Base-by-base conservation (phyloP, 1,140 invertebrate genomes). In the Hylaeus anthracinus region DNA sequence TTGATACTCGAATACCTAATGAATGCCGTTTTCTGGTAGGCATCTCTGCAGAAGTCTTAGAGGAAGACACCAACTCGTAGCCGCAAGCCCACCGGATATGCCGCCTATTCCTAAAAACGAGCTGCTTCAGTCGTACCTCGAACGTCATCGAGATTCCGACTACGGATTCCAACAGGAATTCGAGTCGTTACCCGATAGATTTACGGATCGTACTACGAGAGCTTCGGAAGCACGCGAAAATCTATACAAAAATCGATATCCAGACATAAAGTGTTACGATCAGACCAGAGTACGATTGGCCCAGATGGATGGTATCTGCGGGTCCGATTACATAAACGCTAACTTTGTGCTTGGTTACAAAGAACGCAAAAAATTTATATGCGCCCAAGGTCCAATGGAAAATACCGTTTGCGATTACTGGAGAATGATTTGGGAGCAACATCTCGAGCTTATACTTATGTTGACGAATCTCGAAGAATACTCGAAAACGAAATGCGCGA, bases 351-450 rank as follows among this genome's bases (percentile, higher is more conserved):
- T 97, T 88, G 97, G 98, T 10, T 98, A 98, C 89, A 98, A 98
- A 93, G 97, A 98, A 88, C 93, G 97, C n/a, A 98, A 98, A 89
- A 97, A 97, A 88, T 98, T 98, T 89, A 98, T 98, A 83, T 98
- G 98, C 92, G 97, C 98, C 12, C 97, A 98, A 94, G 97, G 98
- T 0, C 98, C 98, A 0, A 97, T 99, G 94, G 97, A 98, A 72
- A 96, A 97, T 45, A 99, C 98, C 0, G 96, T 99, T 1, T 96
- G 96, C 85, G 98, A 99, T 91, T 99, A 99, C 92, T 99, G 98
- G 98, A 95, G 98, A 73, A 98, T 99, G 98, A 97, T 99, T 79
- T 99, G 98, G 98, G 98, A 99, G 92, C 97, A 99, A 86, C 97
- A 97, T 86, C 94, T 98, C 64, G 96, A 98, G 90, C 94, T 98